Evolutionary conservation across 2,888 invertebrate species (phyloP).

Genomic region (Acleris cristana): DNA sequence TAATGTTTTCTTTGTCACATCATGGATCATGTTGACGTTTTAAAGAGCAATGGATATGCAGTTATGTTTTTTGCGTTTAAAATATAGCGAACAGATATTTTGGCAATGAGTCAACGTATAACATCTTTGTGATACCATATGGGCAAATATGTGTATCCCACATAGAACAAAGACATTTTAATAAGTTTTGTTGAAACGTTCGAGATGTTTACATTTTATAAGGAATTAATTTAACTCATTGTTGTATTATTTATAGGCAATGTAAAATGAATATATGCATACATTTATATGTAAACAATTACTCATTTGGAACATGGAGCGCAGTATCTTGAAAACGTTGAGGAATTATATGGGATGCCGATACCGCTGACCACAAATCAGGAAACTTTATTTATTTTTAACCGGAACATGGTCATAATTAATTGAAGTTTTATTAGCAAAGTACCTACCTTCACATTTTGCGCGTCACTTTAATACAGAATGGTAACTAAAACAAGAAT

Average conservation of each 20-base stretch:
- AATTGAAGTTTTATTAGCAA: no score
- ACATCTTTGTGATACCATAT: conserved; percentile 20
- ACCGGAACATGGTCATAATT: no score
- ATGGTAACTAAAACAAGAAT: background rate
- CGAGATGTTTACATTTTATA: conserved; percentile 19
- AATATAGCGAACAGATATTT: conserved; percentile 20
- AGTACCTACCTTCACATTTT: no score
- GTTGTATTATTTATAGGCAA: conserved; percentile 20
- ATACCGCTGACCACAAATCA: conserved; percentile 3
- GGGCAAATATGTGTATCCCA: conserved; percentile 27
- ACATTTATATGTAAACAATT: conserved; percentile 26
- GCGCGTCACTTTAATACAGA: no score
- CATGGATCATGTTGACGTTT: conserved; percentile 9
- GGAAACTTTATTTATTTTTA: background rate
- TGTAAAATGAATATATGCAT: conserved; percentile 4
- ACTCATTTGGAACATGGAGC: conserved; percentile 19
- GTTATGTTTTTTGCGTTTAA: conserved; percentile 11
- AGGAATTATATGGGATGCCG: conserved; percentile 21
- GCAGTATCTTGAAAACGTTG: conserved; percentile 17
- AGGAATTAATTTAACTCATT: conserved; percentile 31
- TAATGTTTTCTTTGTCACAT: conserved; percentile 19
- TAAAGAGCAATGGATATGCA: conserved; percentile 19
- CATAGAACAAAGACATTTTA: conserved; percentile 21
- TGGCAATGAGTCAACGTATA: conserved; percentile 26
- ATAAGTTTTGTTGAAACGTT: conserved; percentile 8